Base-by-base conservation (phyloP, 2,797 vertebrate species). In the Loriculus beryllinus region DNA sequence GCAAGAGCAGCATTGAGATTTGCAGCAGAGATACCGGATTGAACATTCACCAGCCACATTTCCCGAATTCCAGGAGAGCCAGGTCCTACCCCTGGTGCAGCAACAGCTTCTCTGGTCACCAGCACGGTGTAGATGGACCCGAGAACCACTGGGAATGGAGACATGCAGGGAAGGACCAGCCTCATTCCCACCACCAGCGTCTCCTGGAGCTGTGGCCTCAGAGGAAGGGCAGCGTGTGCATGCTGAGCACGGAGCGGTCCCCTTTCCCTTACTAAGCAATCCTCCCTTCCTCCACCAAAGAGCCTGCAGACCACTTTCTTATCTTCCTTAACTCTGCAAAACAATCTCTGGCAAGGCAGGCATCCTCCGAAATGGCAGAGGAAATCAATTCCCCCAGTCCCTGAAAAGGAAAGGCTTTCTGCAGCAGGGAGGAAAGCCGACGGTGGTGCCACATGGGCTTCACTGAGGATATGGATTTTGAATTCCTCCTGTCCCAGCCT, bases 261-360 rank as follows among this genome's bases (percentile, higher is more conserved):
- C 88, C 96, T 96, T 97, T 92, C 95, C 95, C 91, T 97, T 96
- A 93, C 93, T 96, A 93, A 97, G 95, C 92, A 92, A 75, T 93
- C 82, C 90, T 95, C 93, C 93, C 95, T 96, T 96, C 94, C 94
- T 96, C 94, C 80, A 62, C 77, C 65, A 28, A 96, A 97, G 95
- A 94, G 88, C 90, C 87, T 93, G 70, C 87, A 95, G 91, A 87
- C 78, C 75, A 89, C 89, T 96, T 94, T 92, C 95, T 97, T 96
- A 92, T 96, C 94, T 96, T 67, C 83, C 94, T 97, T 77, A 96
- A 97, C 90, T 95, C 92, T 94, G 84, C 88, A 93, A 95, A 97
- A 93, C 94, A 96, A 94, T 95, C 96, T 92, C 51, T 79, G 94
- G 82, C 91, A 92, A 94, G 71, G 77, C 96, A 97, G 91, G 94